phyloP scores from a whole-genome alignment of 2,113 vertebrate genomes.

The Raja brachyura region DNA sequence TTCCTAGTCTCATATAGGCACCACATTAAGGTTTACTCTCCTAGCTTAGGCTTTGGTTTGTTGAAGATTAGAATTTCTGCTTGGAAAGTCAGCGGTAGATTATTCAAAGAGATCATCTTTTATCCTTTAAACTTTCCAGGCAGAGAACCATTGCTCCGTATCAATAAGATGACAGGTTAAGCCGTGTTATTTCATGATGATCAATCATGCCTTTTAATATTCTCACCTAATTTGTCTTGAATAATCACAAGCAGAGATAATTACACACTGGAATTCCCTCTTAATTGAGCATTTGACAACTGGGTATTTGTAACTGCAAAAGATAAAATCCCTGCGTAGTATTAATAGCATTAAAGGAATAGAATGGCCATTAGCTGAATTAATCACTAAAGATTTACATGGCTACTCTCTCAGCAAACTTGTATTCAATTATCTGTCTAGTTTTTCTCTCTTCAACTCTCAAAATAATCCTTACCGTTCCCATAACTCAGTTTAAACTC shows the following conservation, averaged over 20 bases:
- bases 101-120: not conserved
- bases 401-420: not conserved
- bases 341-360: not conserved
- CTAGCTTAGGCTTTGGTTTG: not conserved
- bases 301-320: not conserved
- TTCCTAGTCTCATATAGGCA: not conserved
- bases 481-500: not conserved
- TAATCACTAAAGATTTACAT: not conserved
- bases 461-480: not conserved
- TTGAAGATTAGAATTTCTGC: not conserved
- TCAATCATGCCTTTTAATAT: not conserved
- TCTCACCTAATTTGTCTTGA: not conserved
- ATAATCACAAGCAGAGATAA: conserved; percentile 6
- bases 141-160: not conserved
- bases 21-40: not conserved
- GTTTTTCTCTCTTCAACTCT: not conserved
- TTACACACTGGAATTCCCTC: not conserved
- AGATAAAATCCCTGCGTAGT: not conserved
- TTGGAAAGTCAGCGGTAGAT: not conserved
- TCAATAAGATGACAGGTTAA: conserved; percentile 16
- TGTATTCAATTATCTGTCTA: not conserved
- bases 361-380: not conserved
- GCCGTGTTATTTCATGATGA: not conserved
- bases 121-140: not conserved
- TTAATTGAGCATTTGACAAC: not conserved